Conservation (phyloP, 2,113 vertebrate genomes). For the Nycticryphes semicollaris region DNA sequence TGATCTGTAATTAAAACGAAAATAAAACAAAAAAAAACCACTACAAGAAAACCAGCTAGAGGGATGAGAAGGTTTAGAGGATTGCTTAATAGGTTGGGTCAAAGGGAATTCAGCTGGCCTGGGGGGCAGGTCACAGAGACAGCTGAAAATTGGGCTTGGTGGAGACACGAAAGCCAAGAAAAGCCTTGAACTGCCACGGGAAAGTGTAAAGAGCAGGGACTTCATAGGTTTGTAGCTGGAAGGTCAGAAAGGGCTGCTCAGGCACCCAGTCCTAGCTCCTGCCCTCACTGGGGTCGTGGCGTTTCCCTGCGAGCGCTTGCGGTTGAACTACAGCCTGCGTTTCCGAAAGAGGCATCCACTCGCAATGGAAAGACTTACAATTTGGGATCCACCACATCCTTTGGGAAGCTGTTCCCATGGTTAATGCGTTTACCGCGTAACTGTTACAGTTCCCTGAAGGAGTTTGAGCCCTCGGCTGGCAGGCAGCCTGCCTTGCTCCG, state of each 20-base stretch:
- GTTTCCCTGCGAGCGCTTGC: neutral
- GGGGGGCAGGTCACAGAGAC: neutral
- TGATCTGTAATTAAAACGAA: neutral
- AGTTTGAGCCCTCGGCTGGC: conserved; percentile 1
- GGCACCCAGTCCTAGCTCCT: neutral
- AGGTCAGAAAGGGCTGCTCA: neutral
- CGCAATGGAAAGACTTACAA: conserved; percentile 11
- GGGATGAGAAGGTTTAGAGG: neutral
- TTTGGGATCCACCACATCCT: conserved; percentile 59
- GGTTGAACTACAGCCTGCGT: neutral
- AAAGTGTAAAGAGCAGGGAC: neutral
- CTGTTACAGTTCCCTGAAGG: conserved; percentile 35
- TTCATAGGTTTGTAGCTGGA: neutral
- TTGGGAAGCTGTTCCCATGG: conserved; percentile 58
- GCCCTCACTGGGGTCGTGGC: neutral
- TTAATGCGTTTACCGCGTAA: neutral
- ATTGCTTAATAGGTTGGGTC: neutral
- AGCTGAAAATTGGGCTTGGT: neutral
- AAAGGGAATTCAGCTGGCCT: neutral
- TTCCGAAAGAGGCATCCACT: neutral
- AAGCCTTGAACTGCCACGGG: neutral
- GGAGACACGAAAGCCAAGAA: neutral
- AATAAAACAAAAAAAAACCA: neutral
- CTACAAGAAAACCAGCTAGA: neutral
- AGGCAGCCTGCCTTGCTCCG: neutral